Evolutionary conservation across 1,140 invertebrate genomes (phyloP).

Genomic region (Drosophila nebulosa): DNA sequence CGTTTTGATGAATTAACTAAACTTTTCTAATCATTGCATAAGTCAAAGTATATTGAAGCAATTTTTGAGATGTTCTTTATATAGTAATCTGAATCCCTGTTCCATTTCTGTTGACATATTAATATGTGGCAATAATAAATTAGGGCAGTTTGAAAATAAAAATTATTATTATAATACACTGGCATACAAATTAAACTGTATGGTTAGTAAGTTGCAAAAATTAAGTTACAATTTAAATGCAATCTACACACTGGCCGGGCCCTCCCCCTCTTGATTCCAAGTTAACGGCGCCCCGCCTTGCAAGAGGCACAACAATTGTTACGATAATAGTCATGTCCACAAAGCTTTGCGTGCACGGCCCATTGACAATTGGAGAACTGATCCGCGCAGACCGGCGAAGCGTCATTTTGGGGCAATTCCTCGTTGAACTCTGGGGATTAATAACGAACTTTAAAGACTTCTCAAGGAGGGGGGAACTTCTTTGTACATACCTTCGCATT

Average conservation of each 20-base stretch:
- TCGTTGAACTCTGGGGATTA: slow-evolving; percentile 48
- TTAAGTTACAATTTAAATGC: slow-evolving; percentile 13
- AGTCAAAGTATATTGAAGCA: neutral
- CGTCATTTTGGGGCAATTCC: slow-evolving; percentile 63
- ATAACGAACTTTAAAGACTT: neutral
- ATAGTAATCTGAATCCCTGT: neutral
- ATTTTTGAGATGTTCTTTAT: neutral
- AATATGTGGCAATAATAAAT: neutral
- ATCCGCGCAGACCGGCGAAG: slow-evolving; percentile 84
- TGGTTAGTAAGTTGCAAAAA: slow-evolving; percentile 3
- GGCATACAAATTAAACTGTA: neutral
- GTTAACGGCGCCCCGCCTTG: slow-evolving; percentile 18
- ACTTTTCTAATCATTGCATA: neutral
- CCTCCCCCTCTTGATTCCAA: too few species aligned
- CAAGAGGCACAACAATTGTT: slow-evolving; percentile 86
- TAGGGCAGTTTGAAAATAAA: neutral
- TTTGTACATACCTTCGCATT: slow-evolving; percentile 81
- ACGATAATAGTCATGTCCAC: slow-evolving; percentile 90
- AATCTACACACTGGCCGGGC: neutral
- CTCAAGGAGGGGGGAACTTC: neutral
- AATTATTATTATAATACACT: neutral
- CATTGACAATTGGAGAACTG: slow-evolving; percentile 87
- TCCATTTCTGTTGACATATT: neutral
- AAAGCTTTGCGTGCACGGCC: slow-evolving; percentile 89
- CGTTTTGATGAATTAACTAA: neutral